Percentiles rank a stretch among this genome's conserved stretches.
Evolutionary conservation across 2,888 invertebrate species (phyloP).

Genomic region (Caenorhabditis afra): DNA sequence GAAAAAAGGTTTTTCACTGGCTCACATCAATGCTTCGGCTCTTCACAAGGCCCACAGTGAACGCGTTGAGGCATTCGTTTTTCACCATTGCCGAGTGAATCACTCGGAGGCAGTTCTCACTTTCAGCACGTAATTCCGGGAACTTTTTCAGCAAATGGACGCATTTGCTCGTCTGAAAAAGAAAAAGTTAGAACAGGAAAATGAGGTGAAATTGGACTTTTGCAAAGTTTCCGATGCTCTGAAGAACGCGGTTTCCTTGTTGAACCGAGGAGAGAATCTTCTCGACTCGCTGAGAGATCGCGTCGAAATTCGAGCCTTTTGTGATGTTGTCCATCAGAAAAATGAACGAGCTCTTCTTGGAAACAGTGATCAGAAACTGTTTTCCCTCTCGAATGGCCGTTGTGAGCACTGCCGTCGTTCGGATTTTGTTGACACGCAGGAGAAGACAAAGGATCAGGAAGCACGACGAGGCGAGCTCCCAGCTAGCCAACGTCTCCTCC

Average conservation of each 20-base stretch:
- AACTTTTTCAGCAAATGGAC: constrained; percentile 59
- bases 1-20: too few species aligned
- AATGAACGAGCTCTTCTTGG: constrained; percentile 64
- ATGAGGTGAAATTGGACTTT: constrained; percentile 43
- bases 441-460: constrained; percentile 63
- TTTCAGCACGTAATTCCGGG: constrained; percentile 62
- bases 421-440: constrained; percentile 60
- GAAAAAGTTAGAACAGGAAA: neutral
- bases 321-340: constrained; percentile 57
- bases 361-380: constrained; percentile 59
- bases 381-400: constrained; percentile 66
- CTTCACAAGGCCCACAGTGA: constrained; percentile 62
- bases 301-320: constrained; percentile 39
- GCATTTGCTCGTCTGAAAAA: constrained; percentile 57
- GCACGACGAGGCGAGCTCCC: constrained; percentile 60
- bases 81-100: constrained; percentile 65
- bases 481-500: constrained; percentile 40
- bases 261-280: constrained; percentile 59
- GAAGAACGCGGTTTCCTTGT: constrained; percentile 64
- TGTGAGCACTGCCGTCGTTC: constrained; percentile 52
- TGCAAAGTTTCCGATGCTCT: constrained; percentile 65
- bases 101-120: constrained; percentile 62
- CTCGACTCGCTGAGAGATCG: constrained; percentile 20
- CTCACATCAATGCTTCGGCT: constrained; percentile 64
- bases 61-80: constrained; percentile 62